phyloP scores from a whole-genome alignment of 2,888 invertebrate genomes.

The Tromatobia lineatoria region DNA sequence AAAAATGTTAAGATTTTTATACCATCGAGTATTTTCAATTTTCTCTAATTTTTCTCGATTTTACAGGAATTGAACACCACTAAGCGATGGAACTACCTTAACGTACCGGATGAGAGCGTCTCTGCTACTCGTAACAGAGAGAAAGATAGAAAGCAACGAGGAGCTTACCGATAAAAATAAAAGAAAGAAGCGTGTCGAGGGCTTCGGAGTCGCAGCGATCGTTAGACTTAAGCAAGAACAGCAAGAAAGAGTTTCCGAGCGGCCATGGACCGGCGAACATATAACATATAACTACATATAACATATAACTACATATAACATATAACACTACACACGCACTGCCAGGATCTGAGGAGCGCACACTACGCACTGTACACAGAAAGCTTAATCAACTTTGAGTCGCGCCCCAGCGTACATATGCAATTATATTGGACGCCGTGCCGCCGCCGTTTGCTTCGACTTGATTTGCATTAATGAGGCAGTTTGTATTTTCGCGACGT shows the following conservation, averaged over 20 bases:
- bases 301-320: too few relatives aligned
- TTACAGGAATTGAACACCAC: too few relatives aligned
- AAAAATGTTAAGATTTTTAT: too few relatives aligned
- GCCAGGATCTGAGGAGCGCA: background rate
- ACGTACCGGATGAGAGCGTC: background rate
- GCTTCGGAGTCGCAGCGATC: background rate
- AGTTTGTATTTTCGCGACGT: slow-evolving; percentile 71
- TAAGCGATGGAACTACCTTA: too few relatives aligned
- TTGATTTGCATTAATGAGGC: slow-evolving; percentile 73
- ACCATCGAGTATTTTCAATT: too few relatives aligned
- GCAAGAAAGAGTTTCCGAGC: slow-evolving; percentile 4
- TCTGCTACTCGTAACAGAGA: slow-evolving; percentile 16
- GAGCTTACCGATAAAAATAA: background rate
- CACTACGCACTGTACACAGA: background rate
- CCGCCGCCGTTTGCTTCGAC: slow-evolving; percentile 52
- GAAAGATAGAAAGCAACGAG: background rate
- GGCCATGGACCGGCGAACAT: slow-evolving; percentile 15
- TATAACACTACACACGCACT: slow-evolving; percentile 3
- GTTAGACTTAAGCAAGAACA: background rate
- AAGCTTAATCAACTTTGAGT: slow-evolving; percentile 22
- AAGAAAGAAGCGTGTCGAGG: background rate
- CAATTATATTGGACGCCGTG: slow-evolving; percentile 61
- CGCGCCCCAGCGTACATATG: slow-evolving; percentile 11
- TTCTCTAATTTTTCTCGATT: too few relatives aligned
- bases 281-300: too few relatives aligned